Evolutionary conservation across 2,797 vertebrate genomes (phyloP), one percentile per base, ranked within the genome.

Genomic region (Lagocephalus sceleratus): DNA sequence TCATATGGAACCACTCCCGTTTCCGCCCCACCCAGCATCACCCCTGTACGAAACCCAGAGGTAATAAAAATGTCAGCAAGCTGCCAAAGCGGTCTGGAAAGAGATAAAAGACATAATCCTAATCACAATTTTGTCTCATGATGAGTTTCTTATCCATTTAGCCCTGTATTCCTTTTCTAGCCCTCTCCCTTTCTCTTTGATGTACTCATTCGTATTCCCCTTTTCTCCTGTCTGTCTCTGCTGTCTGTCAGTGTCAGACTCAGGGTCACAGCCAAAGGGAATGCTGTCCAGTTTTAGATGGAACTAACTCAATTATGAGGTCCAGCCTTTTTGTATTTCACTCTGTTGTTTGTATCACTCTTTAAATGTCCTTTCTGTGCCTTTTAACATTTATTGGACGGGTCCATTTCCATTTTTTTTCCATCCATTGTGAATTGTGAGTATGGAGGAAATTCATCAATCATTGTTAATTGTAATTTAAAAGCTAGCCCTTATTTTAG

Each of bases 141-240:
- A 14, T 35, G 12, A 35, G 14, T 35, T 35, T 35, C 32, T 35
- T 35, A 12, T 35, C 32, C 32, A 35, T 35, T 35, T 35, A 3
- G 32, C 32, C 32, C 12, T 35, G 12, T 14, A 0, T 35, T 35
- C 32, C 32, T 14, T 14, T 35, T 35, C 32, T 35, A 35, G 16
- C 23, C 39, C 60, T 26, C 22, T 43, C 39, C 5, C 9, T 51
- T 29, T 39, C 58, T 71, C 26, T 66, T 57, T 73, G 38, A 71
- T 79, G 67, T 60, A 49, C 60, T 71, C 68, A 61, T 78, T 76
- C 32, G 51, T 42, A 63, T 76, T 75, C 64, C 57, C 55, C 51
- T 47, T 46, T 62, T 26, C 62, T 35, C 11, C 39, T 40, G 47
- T 63, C 67, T 62, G 17, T 59, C 40, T 62, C 48, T 53, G 45